These are phyloP conservation scores for Xanthorhoe designata DNA, from an alignment of 2,888 invertebrate species.

Conservation along the genomic window DNA sequence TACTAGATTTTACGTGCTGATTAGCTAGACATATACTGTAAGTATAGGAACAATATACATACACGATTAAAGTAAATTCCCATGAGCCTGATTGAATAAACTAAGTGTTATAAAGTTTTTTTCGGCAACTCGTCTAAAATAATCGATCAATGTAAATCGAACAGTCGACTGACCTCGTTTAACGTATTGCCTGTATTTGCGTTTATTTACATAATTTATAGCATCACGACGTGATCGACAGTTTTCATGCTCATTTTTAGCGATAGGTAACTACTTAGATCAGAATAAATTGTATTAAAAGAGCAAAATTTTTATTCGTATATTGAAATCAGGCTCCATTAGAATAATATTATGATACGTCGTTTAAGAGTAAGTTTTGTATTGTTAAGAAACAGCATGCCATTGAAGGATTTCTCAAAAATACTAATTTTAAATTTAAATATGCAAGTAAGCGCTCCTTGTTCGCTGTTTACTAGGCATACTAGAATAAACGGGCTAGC, in stretches of 20 bases:
- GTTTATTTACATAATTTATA: constrained; percentile 20
- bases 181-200: constrained; percentile 16
- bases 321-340: background rate
- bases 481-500: background rate
- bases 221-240: constrained; percentile 14
- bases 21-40: background rate
- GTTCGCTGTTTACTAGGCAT: background rate
- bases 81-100: background rate
- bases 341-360: too few relatives aligned
- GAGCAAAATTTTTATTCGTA: background rate
- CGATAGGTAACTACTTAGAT: background rate
- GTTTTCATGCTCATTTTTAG: background rate
- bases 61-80: background rate
- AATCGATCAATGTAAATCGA: constrained; percentile 12
- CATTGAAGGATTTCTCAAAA: too few relatives aligned
- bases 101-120: background rate
- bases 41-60: too few relatives aligned
- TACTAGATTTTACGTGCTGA: background rate
- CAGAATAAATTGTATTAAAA: background rate
- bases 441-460: too few relatives aligned
- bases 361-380: too few relatives aligned
- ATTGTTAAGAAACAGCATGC: too few relatives aligned
- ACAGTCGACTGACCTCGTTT: constrained; percentile 12
- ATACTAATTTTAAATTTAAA: too few relatives aligned
- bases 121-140: background rate